Conservation (phyloP, 2,797 vertebrate genomes). For the Crypturellus tataupa region DNA sequence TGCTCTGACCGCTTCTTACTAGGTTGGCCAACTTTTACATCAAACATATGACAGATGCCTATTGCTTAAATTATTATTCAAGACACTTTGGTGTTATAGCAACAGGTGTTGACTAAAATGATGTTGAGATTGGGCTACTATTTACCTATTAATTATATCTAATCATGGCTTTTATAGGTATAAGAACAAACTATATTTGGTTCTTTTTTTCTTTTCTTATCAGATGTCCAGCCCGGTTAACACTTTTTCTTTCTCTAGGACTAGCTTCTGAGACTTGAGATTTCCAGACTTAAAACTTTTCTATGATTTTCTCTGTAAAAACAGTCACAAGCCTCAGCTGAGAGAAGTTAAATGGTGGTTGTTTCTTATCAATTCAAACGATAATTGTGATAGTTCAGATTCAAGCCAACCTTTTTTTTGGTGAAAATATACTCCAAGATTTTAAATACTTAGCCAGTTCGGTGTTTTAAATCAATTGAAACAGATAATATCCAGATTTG, state of each 20-base stretch:
- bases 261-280: not conserved
- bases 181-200: not conserved
- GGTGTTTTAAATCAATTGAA: not conserved
- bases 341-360: not conserved
- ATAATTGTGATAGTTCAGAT: not conserved
- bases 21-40: not conserved
- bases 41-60: not conserved
- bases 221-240: not conserved
- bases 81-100: not conserved
- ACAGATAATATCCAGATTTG: not conserved
- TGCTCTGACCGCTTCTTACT: not conserved
- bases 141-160: not conserved
- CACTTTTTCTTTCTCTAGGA: not conserved
- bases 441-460: not conserved
- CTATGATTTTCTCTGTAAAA: not conserved
- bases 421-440: not conserved
- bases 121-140: not conserved
- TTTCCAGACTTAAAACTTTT: not conserved
- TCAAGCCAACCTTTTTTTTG: not conserved
- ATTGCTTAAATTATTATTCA: not conserved
- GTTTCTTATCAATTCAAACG: not conserved
- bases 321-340: not conserved
- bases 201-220: fast-evolving
- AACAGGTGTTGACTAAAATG: not conserved
- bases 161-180: not conserved